Evolutionary conservation across 2,797 vertebrate species (phyloP).

Genomic region (Galaxias olidus): DNA sequence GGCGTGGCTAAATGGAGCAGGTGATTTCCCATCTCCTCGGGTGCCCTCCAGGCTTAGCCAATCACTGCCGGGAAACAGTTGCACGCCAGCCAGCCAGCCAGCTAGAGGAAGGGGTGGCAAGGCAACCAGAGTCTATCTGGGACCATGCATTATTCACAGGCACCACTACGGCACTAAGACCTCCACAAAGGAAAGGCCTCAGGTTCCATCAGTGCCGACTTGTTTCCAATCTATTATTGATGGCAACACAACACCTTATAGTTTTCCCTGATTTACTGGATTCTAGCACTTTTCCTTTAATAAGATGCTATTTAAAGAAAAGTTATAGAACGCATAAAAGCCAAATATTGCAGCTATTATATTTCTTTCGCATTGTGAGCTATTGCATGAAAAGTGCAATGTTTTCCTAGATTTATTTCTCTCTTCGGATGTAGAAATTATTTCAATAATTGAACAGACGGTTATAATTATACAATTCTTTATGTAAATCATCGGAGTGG

Average conservation of each 20-base stretch:
- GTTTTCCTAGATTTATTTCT: neutral
- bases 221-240: conserved; percentile 81
- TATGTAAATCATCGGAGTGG: no score
- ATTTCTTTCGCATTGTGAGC: neutral
- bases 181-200: conserved; percentile 72
- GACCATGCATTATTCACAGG: conserved; percentile 78
- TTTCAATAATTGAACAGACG: no score
- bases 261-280: conserved; percentile 78
- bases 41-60: conserved; percentile 71
- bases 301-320: conserved; percentile 73
- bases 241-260: conserved; percentile 76
- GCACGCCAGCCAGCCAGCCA: conserved; percentile 28
- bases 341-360: conserved; percentile 44
- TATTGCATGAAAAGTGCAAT: neutral
- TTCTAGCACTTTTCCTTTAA: conserved; percentile 76
- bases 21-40: conserved; percentile 78
- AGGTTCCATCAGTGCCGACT: conserved; percentile 75
- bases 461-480: no score
- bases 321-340: conserved; percentile 51
- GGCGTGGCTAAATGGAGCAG: conserved; percentile 76
- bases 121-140: conserved; percentile 67
- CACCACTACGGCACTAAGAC: conserved; percentile 72
- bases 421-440: neutral
- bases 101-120: conserved; percentile 55
- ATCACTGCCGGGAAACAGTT: conserved; percentile 69